A percentile compares a stretch with the other conserved stretches of the same genome.
These are phyloP conservation scores for Dermatemys mawii DNA, from an alignment of 2,113 vertebrate species.

Conservation along the genomic window DNA sequence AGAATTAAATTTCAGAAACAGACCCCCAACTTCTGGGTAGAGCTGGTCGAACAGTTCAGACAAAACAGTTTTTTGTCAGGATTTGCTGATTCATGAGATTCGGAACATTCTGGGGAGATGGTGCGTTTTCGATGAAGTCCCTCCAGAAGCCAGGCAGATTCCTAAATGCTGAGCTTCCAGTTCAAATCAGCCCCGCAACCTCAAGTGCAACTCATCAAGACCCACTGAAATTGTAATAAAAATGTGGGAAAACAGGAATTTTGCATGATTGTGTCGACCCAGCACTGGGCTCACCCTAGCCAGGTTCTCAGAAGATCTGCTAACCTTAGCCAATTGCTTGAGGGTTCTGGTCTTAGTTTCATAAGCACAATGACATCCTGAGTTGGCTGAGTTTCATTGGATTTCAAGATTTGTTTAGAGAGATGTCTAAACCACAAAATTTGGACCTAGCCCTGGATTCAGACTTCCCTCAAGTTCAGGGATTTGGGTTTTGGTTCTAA, in stretches of 20 bases:
- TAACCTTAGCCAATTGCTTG: background rate
- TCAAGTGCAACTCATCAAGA: background rate
- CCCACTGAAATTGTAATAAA: background rate
- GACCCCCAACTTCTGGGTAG: background rate
- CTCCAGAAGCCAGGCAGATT: background rate
- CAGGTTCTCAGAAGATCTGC: background rate
- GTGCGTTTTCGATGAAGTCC: background rate
- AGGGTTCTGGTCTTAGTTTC: background rate
- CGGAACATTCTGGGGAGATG: background rate
- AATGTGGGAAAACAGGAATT: background rate
- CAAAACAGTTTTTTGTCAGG: background rate
- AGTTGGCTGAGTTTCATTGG: background rate
- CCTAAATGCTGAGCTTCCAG: background rate
- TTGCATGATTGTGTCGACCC: background rate
- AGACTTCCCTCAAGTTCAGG: background rate
- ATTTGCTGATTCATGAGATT: background rate
- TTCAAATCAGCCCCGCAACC: background rate
- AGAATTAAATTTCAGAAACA: background rate
- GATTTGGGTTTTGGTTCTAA: background rate
- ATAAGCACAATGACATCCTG: background rate
- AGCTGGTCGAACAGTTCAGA: background rate
- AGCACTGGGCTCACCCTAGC: background rate
- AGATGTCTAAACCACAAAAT: background rate
- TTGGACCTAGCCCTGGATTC: background rate
- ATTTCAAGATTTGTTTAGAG: background rate